Evolutionary conservation across 2,888 invertebrate genomes (phyloP).

Genomic region (Bugula neritina): DNA sequence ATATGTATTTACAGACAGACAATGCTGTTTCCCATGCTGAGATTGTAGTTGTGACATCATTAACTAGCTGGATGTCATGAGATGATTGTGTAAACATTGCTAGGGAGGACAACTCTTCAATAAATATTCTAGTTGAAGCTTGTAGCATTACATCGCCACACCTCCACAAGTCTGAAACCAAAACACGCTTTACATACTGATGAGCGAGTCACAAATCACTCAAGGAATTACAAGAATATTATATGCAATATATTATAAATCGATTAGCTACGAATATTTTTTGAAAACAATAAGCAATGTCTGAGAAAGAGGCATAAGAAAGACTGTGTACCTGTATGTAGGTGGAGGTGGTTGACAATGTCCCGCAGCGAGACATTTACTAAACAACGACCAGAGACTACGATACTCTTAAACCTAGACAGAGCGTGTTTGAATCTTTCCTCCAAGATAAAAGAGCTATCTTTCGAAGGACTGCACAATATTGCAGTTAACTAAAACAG

Average conservation of each 20-base stretch:
- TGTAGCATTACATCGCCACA: not conserved
- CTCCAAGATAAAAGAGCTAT: not conserved
- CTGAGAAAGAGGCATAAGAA: too few species aligned
- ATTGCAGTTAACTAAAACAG: not conserved
- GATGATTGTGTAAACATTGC: not conserved
- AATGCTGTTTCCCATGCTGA: not conserved
- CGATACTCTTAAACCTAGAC: not conserved
- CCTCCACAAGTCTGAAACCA: not conserved
- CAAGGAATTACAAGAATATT: too few species aligned
- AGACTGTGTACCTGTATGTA: not conserved
- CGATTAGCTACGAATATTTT: too few species aligned
- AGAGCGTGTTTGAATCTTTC: slow-evolving; percentile 14
- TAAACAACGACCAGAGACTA: slow-evolving; percentile 6
- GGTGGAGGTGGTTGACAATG: not conserved
- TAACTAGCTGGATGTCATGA: not conserved
- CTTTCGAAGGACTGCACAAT: not conserved
- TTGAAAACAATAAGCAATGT: too few species aligned
- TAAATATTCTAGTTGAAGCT: not conserved
- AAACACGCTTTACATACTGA: too few species aligned
- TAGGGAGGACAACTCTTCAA: slow-evolving; percentile 13
- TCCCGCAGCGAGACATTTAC: not conserved
- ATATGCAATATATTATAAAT: too few species aligned
- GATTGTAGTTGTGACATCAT: not conserved
- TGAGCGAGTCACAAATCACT: too few species aligned
- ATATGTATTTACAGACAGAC: not conserved